Conservation (phyloP, 2,113 vertebrate genomes). For the Capreolus pygargus region DNA sequence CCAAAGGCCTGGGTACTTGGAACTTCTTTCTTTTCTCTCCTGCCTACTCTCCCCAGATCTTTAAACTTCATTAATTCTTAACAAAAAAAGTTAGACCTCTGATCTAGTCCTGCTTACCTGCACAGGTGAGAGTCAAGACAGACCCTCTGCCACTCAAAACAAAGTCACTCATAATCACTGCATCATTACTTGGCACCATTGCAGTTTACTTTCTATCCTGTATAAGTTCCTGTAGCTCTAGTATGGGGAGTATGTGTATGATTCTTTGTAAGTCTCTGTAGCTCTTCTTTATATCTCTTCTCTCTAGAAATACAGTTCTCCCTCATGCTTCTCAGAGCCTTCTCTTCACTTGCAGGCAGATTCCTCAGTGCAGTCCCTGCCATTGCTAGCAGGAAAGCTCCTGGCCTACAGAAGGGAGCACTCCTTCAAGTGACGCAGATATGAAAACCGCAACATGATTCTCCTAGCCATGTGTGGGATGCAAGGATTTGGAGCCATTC, state of each 20-base stretch:
- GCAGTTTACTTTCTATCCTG: not conserved
- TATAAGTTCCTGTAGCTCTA: not conserved
- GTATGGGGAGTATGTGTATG: not conserved
- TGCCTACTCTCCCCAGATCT: not conserved
- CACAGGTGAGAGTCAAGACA: not conserved
- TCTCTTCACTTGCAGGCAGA: not conserved
- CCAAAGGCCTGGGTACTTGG: not conserved
- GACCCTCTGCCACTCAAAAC: not conserved
- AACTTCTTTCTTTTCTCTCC: not conserved
- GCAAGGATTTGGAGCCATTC: not conserved
- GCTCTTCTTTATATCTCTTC: not conserved
- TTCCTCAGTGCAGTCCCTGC: not conserved
- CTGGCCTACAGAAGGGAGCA: not conserved
- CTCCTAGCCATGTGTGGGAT: not conserved
- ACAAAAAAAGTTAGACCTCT: slow-evolving; percentile 34
- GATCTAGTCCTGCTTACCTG: not conserved
- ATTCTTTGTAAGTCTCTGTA: slow-evolving; percentile 10
- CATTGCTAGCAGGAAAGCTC: not conserved
- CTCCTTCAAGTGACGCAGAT: not conserved
- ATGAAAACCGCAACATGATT: not conserved
- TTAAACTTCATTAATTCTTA: slow-evolving; percentile 6
- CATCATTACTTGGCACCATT: not conserved
- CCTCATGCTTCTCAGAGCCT: not conserved
- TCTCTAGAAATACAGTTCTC: slow-evolving; percentile 1
- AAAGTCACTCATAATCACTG: not conserved